These are phyloP conservation scores for Apodemus agrarius DNA, from an alignment of 2,797 vertebrate species.

Conservation along the genomic window DNA sequence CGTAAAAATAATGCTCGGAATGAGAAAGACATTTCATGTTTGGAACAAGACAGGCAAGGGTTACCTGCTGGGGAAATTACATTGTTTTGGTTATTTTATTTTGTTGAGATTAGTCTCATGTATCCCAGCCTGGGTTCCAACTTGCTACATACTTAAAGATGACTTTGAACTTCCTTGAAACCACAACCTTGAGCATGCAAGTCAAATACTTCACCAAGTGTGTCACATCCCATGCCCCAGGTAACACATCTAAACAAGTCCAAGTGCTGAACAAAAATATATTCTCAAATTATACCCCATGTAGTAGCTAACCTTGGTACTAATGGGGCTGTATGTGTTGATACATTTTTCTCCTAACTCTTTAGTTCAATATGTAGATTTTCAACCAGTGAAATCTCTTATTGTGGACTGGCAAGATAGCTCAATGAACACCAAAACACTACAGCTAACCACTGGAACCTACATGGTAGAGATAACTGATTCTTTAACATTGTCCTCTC, in stretches of 20 bases:
- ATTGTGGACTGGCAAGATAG: background rate
- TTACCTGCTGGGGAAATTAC: background rate
- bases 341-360: background rate
- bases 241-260: background rate
- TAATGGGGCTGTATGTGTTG: background rate
- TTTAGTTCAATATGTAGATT: background rate
- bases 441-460: background rate
- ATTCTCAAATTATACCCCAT: background rate
- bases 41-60: background rate
- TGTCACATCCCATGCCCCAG: background rate
- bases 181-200: background rate
- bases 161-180: background rate
- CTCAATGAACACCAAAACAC: too few relatives aligned
- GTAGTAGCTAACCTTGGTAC: too few relatives aligned
- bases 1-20: background rate
- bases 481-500: background rate
- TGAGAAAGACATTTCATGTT: background rate
- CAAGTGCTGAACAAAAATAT: background rate
- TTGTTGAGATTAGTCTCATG: background rate
- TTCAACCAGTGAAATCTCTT: slow-evolving; percentile 7
- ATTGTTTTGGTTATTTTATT: background rate
- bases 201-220: background rate
- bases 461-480: background rate
- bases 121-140: background rate
- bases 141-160: background rate